phyloP scores from a whole-genome alignment of 2,888 invertebrate genomes.

The Troilus luridus region DNA sequence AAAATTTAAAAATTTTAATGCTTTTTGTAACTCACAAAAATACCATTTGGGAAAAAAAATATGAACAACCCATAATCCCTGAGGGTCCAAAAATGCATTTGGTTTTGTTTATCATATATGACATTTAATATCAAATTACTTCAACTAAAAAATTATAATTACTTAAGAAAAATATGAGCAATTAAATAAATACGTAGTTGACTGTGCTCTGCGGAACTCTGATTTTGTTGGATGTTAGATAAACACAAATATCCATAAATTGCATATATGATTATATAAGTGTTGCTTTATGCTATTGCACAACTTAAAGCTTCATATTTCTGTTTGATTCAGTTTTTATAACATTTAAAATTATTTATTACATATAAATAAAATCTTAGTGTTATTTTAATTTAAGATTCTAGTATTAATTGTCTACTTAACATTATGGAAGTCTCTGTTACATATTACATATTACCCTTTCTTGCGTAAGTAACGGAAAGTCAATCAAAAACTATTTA shows the following conservation, averaged over 20 bases:
- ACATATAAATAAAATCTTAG: not conserved
- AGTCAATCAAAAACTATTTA: no score
- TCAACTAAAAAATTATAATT: not conserved
- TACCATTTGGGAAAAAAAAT: not conserved
- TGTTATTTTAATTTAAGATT: slow-evolving; percentile 4
- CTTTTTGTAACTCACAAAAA: not conserved
- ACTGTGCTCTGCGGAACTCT: not conserved
- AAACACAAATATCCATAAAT: not conserved
- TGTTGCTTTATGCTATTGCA: not conserved
- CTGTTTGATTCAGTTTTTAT: not conserved
- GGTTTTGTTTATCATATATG: not conserved
- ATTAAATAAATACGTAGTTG: not conserved
- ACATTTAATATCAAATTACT: not conserved
- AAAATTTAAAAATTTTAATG: not conserved
- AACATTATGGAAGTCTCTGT: not conserved
- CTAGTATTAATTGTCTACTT: not conserved
- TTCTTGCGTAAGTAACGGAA: no score
- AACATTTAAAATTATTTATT: not conserved
- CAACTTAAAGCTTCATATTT: not conserved
- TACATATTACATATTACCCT: no score
- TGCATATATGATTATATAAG: not conserved
- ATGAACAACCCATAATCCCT: not conserved
- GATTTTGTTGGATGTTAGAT: not conserved
- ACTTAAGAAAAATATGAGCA: not conserved
- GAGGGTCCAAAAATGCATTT: slow-evolving; percentile 29